Base-by-base conservation (phyloP, 2,797 vertebrate species). In the Tokudaia muenninki region DNA sequence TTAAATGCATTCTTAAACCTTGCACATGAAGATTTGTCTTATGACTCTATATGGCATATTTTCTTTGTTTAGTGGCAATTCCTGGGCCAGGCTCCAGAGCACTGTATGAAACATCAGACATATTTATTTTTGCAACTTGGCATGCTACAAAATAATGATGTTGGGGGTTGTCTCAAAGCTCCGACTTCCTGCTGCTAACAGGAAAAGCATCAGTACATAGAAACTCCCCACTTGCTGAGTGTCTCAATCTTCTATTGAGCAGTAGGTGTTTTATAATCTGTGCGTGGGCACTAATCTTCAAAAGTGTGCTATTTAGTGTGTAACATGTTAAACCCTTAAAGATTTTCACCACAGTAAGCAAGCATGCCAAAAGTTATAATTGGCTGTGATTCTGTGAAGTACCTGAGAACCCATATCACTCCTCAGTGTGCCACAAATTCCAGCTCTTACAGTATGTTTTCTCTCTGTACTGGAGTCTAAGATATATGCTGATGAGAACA, bases 21-120 rank as follows among this genome's bases (percentile, higher is more conserved):
- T 31, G 70, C 52, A 84, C 57, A 9, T 80, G 16, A 95, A n/a
- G 55, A 94, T 80, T 80, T 26, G 37, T n/a, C n/a, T 47, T 93
- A 41, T 83, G 96, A 95, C 92, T 96, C n/a, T 26, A 29, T 34
- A 89, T 59, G 61, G 44, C 44, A 83, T 24, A 63, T 92, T 96
- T 24, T 67, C 72, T 87, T 65, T 55, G 44, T 61, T 55, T 74
- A 87, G 3, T 21, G 3, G 26, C 63, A 75, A 74, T n/a, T 94
- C 26, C 24, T 61, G 87, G 14, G 72, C 24, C 50, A 72, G 79
- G 13, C 47, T 19, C 24, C 90, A 92, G 59, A 84, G 12, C n/a
- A 83, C 41, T 61, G 3, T 47, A 16, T 22, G 26, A 72, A 74
- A 37, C 0, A 0, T 79, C 31, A 81, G 70, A 29, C 63, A 31